Conservation (phyloP, 2,888 invertebrate species). For the Pristionchus fissidentatus region DNA sequence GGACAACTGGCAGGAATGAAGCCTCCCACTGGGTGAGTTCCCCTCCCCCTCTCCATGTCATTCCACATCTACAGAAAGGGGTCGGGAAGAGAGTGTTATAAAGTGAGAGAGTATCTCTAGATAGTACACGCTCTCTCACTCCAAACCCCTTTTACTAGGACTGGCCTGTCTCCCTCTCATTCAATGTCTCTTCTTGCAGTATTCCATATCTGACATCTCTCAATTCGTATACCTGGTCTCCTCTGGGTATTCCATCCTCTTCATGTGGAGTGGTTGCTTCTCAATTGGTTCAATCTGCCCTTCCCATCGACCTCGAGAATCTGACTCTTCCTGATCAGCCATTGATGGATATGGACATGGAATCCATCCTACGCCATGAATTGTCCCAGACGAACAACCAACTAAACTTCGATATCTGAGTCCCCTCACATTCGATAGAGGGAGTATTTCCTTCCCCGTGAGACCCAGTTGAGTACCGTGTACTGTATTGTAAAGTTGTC, state of each 20-base stretch:
- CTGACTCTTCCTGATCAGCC: conserved; percentile 69
- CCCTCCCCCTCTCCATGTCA: no score
- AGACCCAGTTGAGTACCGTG: background rate
- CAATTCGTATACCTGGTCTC: conserved; percentile 19
- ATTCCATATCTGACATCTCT: conserved; percentile 36
- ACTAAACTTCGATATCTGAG: conserved; percentile 65
- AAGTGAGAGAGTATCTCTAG: no score
- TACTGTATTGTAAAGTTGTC: conserved; percentile 17
- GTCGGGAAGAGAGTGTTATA: no score
- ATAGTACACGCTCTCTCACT: no score
- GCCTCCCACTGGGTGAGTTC: conserved; percentile 44
- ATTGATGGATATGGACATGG: conserved; percentile 69
- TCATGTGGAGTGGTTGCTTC: conserved; percentile 40
- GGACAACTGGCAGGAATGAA: conserved; percentile 52
- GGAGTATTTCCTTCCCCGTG: background rate
- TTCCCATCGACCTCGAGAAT: conserved; percentile 72
- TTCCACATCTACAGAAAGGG: no score
- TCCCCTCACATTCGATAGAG: no score
- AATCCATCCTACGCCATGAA: conserved; percentile 70
- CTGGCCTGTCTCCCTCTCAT: background rate
- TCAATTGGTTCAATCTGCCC: conserved; percentile 49
- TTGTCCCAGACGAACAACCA: conserved; percentile 63
- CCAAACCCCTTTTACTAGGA: no score
- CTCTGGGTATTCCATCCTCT: conserved; percentile 21
- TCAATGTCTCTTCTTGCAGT: conserved; percentile 42